A percentile compares a stretch with the other conserved stretches of the same genome.
Evolutionary conservation across 2,888 invertebrate species (phyloP).

Genomic region (Elaeidobius kamerunicus): DNA sequence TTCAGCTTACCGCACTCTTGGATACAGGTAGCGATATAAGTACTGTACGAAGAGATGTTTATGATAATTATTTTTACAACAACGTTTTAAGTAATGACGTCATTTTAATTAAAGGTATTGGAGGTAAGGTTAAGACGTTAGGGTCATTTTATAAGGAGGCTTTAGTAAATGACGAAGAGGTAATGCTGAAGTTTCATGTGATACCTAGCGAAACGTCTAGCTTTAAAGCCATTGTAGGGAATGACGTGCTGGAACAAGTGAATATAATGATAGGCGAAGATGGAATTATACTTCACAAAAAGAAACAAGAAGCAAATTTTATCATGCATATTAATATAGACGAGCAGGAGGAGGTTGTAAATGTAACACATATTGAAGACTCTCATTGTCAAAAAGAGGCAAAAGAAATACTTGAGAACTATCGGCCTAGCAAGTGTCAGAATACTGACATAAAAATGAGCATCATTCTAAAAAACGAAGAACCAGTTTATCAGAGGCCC

Average conservation of each 20-base stretch:
- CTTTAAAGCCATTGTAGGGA: conserved; percentile 27
- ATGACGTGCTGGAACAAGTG: conserved; percentile 23
- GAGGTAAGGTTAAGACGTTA: conserved; percentile 23
- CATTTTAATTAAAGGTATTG: conserved; percentile 28
- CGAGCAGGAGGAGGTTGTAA: no score
- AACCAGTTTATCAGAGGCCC: conserved; percentile 6
- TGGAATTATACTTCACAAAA: no score
- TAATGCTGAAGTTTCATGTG: conserved; percentile 25
- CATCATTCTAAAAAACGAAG: conserved; percentile 16
- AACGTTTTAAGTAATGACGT: no score
- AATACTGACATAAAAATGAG: conserved; percentile 21
- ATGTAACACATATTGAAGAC: not conserved
- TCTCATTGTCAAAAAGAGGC: not conserved
- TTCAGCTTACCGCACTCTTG: not conserved
- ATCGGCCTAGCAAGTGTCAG: conserved; percentile 36
- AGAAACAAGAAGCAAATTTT: no score
- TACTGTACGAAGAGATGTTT: not conserved
- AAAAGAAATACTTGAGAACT: conserved; percentile 41
- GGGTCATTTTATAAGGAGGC: conserved; percentile 26
- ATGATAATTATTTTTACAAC: not conserved
- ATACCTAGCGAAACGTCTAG: conserved; percentile 22
- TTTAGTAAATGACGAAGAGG: conserved; percentile 24
- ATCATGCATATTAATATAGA: no score
- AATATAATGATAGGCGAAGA: conserved; percentile 19
- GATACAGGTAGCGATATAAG: not conserved